Evolutionary conservation across 2,113 vertebrate genomes (phyloP).

Genomic region (Pyxicephalus adspersus): DNA sequence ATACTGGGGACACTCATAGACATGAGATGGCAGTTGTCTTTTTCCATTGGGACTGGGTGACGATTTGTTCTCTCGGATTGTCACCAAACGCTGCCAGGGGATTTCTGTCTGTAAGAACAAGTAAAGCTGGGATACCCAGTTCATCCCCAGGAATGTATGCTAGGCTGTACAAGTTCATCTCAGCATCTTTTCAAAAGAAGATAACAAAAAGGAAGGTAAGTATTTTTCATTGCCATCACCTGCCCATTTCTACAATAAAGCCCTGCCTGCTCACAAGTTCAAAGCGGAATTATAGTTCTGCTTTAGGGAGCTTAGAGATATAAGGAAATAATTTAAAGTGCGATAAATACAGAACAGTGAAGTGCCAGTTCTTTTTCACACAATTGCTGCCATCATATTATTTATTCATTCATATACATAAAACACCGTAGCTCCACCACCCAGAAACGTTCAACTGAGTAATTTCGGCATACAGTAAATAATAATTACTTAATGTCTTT

Average conservation of each 20-base stretch:
- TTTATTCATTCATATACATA: constrained; percentile 6
- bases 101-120: too few species aligned
- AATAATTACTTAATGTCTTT: constrained; percentile 31
- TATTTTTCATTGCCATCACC: too few species aligned
- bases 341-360: not conserved
- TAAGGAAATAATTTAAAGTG: not conserved
- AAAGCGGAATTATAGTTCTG: not conserved
- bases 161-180: not conserved
- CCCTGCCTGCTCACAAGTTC: not conserved
- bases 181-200: not conserved
- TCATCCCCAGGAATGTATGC: too few species aligned
- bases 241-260: too few species aligned
- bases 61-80: too few species aligned
- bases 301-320: not conserved
- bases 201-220: too few species aligned
- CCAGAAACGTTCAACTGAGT: not conserved
- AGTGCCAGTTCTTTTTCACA: not conserved
- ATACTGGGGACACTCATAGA: too few species aligned
- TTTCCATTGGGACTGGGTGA: too few species aligned
- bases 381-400: constrained; percentile 7
- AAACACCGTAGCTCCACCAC: not conserved
- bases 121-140: too few species aligned
- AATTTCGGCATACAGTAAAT: constrained; percentile 24
- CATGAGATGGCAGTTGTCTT: too few species aligned
- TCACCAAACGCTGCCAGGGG: too few species aligned